Base-by-base conservation (phyloP, 2,888 invertebrate genomes). In the Lordiphosa andalusiaca region DNA sequence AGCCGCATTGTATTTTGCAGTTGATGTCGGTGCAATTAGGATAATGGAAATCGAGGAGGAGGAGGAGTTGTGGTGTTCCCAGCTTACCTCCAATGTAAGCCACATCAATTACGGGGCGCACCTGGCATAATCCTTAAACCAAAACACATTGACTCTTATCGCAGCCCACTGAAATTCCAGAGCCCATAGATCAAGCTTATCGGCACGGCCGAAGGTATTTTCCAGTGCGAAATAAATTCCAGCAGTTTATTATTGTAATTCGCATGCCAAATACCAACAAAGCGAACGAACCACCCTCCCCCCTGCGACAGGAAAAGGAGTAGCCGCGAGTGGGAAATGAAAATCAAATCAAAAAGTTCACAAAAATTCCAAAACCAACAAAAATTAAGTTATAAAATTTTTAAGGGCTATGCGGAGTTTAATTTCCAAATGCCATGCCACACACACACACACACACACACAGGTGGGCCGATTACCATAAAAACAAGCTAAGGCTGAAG, bases 331-430 rank as follows among this genome's bases (percentile, higher is more conserved):
- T 56, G 57, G 51, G 47, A 60, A 71, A 38, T 61, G 47, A 67
- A 81, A 77, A 80, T 77, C 81, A 77, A 84, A 83, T 83, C 84
- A 84, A 84, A 81, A 84, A 84, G 69, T 81, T 77, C 84, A 76
- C 77, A 84, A 84, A 77, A 73, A 77, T 84, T 63, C 84, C 84
- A 83, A 73, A 67, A 67, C 42, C 52, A 80, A 68, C 69, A 68
- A 69, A 81, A 80, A 80, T 80, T 74, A 84, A 84, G 78, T 80
- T 80, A 80, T 80, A 80, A 84, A 80, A 80, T 80, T 81, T 44
- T 80, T 74, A 84, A 84, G 84, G 75, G 82, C 74, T 67, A 67
- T 70, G 71, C 68, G 66, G 75, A 67, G 78, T 72, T 84, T 80
- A 84, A 80, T 80, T 84, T 84, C 70, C 72, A 68, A 70, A 74